phyloP scores from a whole-genome alignment of 2,797 vertebrate species.

The Epinephelus awoara region DNA sequence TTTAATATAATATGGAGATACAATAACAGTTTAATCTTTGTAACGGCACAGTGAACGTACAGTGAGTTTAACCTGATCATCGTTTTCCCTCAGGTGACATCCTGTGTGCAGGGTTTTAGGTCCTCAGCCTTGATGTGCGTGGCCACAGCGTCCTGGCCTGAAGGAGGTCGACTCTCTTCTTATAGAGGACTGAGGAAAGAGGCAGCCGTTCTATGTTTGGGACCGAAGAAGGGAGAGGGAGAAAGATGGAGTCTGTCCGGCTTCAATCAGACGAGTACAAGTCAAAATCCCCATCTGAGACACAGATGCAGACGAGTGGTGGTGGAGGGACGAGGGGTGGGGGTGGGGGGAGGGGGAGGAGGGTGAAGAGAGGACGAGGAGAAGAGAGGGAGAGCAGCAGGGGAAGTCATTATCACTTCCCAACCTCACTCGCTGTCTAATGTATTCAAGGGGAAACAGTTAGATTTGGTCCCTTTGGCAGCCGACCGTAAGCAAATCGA shows the following conservation, averaged over 20 bases:
- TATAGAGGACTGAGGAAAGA: constrained; percentile 37
- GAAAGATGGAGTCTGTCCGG: constrained; percentile 63
- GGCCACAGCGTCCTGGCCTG: constrained; percentile 53
- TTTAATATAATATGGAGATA: not conserved
- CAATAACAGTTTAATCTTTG: not conserved
- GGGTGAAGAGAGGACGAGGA: constrained; percentile 45
- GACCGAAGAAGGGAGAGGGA: constrained; percentile 46
- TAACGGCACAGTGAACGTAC: not conserved
- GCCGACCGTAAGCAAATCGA: constrained; percentile 82
- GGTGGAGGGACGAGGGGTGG: constrained; percentile 33
- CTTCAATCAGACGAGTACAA: constrained; percentile 77
- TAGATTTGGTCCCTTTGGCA: constrained; percentile 83
- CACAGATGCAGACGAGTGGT: constrained; percentile 74
- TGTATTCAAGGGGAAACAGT: constrained; percentile 84
- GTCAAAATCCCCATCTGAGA: constrained; percentile 80
- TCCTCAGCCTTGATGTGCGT: constrained; percentile 47
- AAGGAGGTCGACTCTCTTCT: constrained; percentile 57
- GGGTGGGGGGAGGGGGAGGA: not conserved
- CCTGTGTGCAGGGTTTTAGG: constrained; percentile 34
- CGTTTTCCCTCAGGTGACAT: constrained; percentile 14
- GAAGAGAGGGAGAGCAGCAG: constrained; percentile 74
- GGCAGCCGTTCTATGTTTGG: constrained; percentile 53
- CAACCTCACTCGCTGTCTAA: constrained; percentile 80
- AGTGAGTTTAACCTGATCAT: not conserved
- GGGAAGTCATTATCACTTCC: constrained; percentile 85